Evolutionary conservation across 2,888 invertebrate genomes (phyloP), one percentile per base, ranked within the genome.

Genomic region (Agrochola lychnidis): DNA sequence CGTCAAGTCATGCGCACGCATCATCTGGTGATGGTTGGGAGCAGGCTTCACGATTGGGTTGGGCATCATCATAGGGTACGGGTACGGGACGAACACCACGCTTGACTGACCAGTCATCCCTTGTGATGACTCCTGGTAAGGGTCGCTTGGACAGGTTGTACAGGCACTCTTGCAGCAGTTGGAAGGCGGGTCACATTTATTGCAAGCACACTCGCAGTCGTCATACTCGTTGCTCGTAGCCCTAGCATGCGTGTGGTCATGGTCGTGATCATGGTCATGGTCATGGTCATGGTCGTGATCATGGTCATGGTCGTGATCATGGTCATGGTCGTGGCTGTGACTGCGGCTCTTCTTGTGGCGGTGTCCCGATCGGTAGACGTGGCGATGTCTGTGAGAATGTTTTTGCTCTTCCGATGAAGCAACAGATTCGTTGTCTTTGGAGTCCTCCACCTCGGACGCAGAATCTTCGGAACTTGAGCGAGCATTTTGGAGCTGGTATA

Each of bases 11-110:
- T 30, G 85, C 19, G 85, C 48, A 4, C 75, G 81, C 82, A 71
- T 81, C 5, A 12, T 14, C 19, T 25, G 48, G 12, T 84, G 40
- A 4, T 70, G 30, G 22, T 36, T 59, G 7, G 36, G 14, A n/a
- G 19, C 12, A 0, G 69, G 69, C 16, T 1, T 74, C 16, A 53
- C 10, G 22, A 73, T 10, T 40, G 67, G 68, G 40, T 22, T 76
- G 6, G 83, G 64, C 62, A 83, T 16, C 10, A 92, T 76, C 68
- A 92, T 40, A 1, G 92, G 92, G 64, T 89, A 90, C 0, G 92
- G 92, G 75, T 91, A 93, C 0, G 93, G 93, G 0, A 93, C 80
- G 36, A 91, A 84, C 1, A 92, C 73, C 1, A 92, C 67, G 22
- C 86, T 88, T 0, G 88, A 76, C 51, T 87, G 89, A 36, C 59